Conservation (phyloP, 2,113 vertebrate genomes). For the Micronycteris hirsuta region DNA sequence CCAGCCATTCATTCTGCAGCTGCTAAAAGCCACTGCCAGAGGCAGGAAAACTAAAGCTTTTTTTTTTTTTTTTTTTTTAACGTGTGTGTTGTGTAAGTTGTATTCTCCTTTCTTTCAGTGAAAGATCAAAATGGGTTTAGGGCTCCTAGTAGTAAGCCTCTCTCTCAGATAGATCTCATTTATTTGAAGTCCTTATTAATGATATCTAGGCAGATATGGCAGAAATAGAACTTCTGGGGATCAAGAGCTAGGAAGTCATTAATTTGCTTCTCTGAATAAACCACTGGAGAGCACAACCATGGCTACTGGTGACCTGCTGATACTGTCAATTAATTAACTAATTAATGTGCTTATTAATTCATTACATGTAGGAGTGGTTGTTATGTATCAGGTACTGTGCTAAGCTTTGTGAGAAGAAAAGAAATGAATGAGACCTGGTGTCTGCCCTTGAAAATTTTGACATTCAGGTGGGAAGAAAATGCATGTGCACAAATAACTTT, state of each 20-base stretch:
- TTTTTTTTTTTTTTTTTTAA: neutral
- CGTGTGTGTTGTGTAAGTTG: neutral
- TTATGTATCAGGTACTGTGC: neutral
- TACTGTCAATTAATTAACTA: conserved; percentile 33
- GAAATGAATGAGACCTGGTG: neutral
- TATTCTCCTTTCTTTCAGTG: conserved; percentile 15
- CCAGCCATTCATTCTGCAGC: neutral
- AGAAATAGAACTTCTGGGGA: conserved; percentile 1
- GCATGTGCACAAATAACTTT: neutral
- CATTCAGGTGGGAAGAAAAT: conserved; percentile 29
- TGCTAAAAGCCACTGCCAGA: neutral
- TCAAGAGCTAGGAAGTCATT: conserved; percentile 28
- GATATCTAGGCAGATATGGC: neutral
- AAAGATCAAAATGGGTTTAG: conserved; percentile 43
- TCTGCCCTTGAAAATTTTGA: conserved; percentile 3
- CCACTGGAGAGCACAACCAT: neutral
- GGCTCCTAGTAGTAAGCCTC: neutral
- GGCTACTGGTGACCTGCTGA: neutral
- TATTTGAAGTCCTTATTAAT: conserved; percentile 60
- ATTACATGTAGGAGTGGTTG: neutral
- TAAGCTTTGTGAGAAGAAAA: neutral
- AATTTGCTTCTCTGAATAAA: neutral
- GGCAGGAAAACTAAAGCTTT: neutral
- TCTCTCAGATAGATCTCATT: conserved; percentile 35
- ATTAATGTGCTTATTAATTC: conserved; percentile 14